Evolutionary conservation across 1,140 invertebrate genomes (phyloP), one percentile per base, ranked within the genome.

Genomic region (Leptopilina boulardi): DNA sequence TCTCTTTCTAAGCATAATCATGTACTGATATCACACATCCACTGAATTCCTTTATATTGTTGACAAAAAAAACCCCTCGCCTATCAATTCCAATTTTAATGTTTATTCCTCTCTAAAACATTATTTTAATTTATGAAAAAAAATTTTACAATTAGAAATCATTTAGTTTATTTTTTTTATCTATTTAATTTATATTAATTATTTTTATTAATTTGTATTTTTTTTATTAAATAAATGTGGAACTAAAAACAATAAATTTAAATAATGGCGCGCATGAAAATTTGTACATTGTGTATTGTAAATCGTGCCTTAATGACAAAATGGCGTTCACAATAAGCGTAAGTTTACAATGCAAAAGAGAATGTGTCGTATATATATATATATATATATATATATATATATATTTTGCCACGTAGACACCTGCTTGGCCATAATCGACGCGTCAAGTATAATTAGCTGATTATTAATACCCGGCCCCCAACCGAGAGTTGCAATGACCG

Each of bases 341-440:
- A 74, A 74, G 77, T 80, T 79, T 76, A 83, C 79, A 79, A 83
- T 80, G 80, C 80, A 75, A 71, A 77, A 70, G 75, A 23, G 73
- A 79, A 80, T 80, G 70, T 77, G 71, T 44, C 75, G 75, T 76
- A 75, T 70, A 78, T 59, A 79, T n/a, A n/a, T n/a, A n/a, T n/a
- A n/a, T n/a, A n/a, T n/a, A n/a, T n/a, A n/a, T n/a, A n/a, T n/a
- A n/a, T n/a, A n/a, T n/a, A n/a, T n/a, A n/a, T n/a, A n/a, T 76
- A 83, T 80, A 79, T 80, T 76, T 18, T 51, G 47, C 72, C 59
- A n/a, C n/a, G 76, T 74, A 79, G 78, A 66, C 83, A 86, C 84
- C 85, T 85, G 85, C 78, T 59, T 81, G 78, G 77, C 77, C 80
- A 80, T 82, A 85, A 85, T 85, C 84, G 85, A 77, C 85, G 75